A percentile compares a stretch with the other conserved stretches of the same genome.
Conservation (phyloP, 2,113 vertebrate genomes). For the Prochilodus magdalenae region DNA sequence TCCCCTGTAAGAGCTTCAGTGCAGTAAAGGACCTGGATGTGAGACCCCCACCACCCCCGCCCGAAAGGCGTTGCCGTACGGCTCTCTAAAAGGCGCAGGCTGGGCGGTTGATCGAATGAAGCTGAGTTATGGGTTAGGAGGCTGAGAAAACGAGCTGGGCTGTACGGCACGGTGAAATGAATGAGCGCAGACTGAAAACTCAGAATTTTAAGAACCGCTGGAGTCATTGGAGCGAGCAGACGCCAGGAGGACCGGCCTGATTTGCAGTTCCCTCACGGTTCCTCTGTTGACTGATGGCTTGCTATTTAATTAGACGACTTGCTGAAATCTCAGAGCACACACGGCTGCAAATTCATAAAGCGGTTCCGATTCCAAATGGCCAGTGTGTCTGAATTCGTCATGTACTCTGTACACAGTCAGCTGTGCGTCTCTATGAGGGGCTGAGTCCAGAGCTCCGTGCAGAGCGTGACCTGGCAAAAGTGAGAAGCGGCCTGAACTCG, state of each 20-base stretch:
- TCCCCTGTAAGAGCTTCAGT: too few relatives aligned
- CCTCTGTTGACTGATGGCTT: slow-evolving; percentile 28
- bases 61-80: not conserved
- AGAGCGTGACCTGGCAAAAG: not conserved
- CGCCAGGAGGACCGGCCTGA: not conserved
- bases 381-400: not conserved
- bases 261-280: not conserved
- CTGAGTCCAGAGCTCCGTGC: not conserved
- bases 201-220: slow-evolving; percentile 11
- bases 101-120: not conserved
- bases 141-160: not conserved
- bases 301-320: slow-evolving; percentile 15
- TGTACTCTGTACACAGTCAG: not conserved
- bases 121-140: slow-evolving; percentile 1
- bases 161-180: not conserved
- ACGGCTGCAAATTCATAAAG: not conserved
- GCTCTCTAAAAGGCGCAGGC: not conserved
- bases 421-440: not conserved
- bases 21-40: not conserved
- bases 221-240: not conserved
- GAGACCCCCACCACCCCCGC: not conserved
- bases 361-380: not conserved
- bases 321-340: slow-evolving; percentile 20
- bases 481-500: not conserved
- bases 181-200: slow-evolving; percentile 14